These are phyloP conservation scores for Emydura subglobosa DNA, from an alignment of 2,113 vertebrate species.

Conservation along the genomic window DNA sequence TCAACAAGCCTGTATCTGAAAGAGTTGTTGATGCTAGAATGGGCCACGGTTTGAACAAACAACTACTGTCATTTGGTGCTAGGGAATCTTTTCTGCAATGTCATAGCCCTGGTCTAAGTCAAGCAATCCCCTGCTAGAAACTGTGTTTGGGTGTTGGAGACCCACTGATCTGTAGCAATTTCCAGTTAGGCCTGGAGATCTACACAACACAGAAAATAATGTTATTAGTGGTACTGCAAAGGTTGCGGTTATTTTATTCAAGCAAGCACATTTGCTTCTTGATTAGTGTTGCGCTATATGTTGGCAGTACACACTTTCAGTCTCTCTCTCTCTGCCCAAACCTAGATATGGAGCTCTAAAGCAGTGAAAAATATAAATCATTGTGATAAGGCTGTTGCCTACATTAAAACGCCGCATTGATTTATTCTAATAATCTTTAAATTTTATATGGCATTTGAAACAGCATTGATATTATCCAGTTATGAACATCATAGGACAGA, in stretches of 20 bases:
- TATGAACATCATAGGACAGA: slow-evolving; percentile 77
- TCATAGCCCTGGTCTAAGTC: neutral
- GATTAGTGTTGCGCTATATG: neutral
- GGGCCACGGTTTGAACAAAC: neutral
- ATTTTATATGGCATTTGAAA: slow-evolving; percentile 78
- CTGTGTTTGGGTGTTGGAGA: neutral
- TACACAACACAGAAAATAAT: neutral
- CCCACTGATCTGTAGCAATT: neutral
- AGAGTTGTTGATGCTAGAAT: neutral
- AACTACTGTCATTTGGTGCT: neutral
- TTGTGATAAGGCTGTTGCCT: neutral
- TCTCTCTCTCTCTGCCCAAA: neutral
- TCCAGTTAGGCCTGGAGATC: neutral
- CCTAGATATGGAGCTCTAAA: neutral
- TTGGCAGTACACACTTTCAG: neutral
- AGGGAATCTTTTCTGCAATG: neutral
- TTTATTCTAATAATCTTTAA: slow-evolving; percentile 73
- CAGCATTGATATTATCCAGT: slow-evolving; percentile 81
- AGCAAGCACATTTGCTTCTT: neutral
- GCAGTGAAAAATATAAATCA: neutral
- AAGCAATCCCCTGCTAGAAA: neutral
- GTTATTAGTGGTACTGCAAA: neutral
- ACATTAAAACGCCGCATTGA: neutral
- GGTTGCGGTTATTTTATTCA: neutral
- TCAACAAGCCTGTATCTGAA: neutral